Evolutionary conservation across 1,140 invertebrate genomes (phyloP), one percentile per base, ranked within the genome.

Genomic region (Chrysomallon squamiferum): DNA sequence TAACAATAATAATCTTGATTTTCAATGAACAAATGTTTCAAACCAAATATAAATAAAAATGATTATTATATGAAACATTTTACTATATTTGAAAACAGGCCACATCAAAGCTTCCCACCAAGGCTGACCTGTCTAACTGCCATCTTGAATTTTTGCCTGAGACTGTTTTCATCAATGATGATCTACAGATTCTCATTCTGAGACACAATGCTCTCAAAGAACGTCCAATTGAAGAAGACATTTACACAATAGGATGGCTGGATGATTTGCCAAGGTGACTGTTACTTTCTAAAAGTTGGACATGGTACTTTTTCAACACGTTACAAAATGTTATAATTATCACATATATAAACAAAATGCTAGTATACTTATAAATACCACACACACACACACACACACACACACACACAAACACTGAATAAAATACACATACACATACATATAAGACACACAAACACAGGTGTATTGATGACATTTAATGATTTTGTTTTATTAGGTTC

Each of bases 111-210:
- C 70, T 85, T 15, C 84, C 84, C 9, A 81, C 81, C 43, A 79
- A 79, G 61, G 84, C 84, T 13, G 84, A 86, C 63, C 66, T 85
- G 3, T 85, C 84, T 2, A 82, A 82, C 66, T 84, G 82, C 65
- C 80, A 86, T 67, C 69, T 86, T 54, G 84, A 86, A 68, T 85
- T 84, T 61, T 60, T 86, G 15, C 84, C 84, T 43, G 84, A 86
- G 62, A 83, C 78, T 22, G 70, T 85, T 15, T 86, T 86, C 65
- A 81, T 84, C 62, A 86, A 86, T 62, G 78, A 83, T 32, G 79
- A 81, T 49, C 74, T 86, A 32, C 59, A 75, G 35, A 77, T 79
- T 50, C 76, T 86, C 1, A 84, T 85, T 60, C 72, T 85, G 41
- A 74, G 83, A 20, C 84, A 85, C 62, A 86, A 86, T 64, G 79